Conservation (phyloP, 1,140 invertebrate species). For the Lethocerus indicus region DNA sequence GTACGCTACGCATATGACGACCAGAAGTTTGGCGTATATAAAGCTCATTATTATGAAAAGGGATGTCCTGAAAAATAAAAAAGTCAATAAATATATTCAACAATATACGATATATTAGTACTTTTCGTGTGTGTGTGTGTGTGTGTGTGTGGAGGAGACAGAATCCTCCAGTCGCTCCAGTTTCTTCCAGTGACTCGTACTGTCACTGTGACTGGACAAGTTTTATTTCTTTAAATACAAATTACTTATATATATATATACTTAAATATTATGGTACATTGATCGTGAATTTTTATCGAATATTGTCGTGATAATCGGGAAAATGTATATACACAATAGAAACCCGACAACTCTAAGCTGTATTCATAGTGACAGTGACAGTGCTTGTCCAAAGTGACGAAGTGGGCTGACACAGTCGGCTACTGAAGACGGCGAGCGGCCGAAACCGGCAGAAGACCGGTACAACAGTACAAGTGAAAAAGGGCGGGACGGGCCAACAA, state of each 20-base stretch:
- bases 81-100: neutral
- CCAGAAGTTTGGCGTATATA: conserved; percentile 80
- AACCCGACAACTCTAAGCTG: no score
- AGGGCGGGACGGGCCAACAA: no score
- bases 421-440: no score
- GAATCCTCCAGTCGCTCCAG: neutral
- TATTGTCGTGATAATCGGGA: no score
- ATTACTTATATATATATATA: neutral
- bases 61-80: conserved; percentile 58
- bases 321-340: no score
- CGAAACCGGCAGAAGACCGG: no score
- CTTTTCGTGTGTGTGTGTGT: neutral
- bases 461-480: no score
- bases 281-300: no score
- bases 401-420: no score
- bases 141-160: neutral
- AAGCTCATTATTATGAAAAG: conserved; percentile 88
- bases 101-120: neutral
- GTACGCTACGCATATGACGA: conserved; percentile 80
- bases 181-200: neutral
- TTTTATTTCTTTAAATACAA: neutral
- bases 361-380: no score
- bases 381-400: no score
- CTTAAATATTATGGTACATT: no score
- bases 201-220: neutral